These are phyloP conservation scores for Orthosia gothica DNA, from an alignment of 2,888 invertebrate species.

Conservation along the genomic window DNA sequence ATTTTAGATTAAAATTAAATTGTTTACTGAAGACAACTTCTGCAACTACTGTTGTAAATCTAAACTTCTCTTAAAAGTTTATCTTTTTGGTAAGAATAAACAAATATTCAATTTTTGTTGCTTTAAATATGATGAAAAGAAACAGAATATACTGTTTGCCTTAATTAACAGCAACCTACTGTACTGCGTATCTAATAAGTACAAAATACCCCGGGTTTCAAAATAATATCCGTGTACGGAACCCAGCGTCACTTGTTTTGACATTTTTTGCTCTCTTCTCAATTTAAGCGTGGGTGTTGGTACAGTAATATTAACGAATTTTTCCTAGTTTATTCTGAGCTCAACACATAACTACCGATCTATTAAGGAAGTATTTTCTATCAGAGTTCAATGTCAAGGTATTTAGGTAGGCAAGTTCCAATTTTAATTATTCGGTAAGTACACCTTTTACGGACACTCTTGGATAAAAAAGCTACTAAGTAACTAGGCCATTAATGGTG, in stretches of 20 bases:
- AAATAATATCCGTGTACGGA: slow-evolving; percentile 48
- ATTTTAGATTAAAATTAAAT: too few species aligned
- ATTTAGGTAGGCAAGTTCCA: background rate
- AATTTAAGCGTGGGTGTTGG: slow-evolving; percentile 69
- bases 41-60: background rate
- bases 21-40: background rate
- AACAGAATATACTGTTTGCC: too few species aligned
- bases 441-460: background rate
- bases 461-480: background rate
- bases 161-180: too few species aligned
- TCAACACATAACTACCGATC: background rate
- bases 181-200: too few species aligned
- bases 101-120: too few species aligned
- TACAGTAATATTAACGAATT: slow-evolving; percentile 72
- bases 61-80: background rate
- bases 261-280: slow-evolving; percentile 58
- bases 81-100: too few species aligned
- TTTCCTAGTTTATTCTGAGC: slow-evolving; percentile 57
- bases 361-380: background rate
- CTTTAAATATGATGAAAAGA: too few species aligned
- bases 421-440: slow-evolving; percentile 2
- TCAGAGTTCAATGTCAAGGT: background rate
- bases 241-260: slow-evolving; percentile 32
- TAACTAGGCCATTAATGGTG: background rate
- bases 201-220: background rate